A percentile compares a stretch with the other conserved stretches of the same genome.
These are phyloP conservation scores for Centropyge bicolor DNA, from an alignment of 2,797 vertebrate genomes.

Conservation along the genomic window DNA sequence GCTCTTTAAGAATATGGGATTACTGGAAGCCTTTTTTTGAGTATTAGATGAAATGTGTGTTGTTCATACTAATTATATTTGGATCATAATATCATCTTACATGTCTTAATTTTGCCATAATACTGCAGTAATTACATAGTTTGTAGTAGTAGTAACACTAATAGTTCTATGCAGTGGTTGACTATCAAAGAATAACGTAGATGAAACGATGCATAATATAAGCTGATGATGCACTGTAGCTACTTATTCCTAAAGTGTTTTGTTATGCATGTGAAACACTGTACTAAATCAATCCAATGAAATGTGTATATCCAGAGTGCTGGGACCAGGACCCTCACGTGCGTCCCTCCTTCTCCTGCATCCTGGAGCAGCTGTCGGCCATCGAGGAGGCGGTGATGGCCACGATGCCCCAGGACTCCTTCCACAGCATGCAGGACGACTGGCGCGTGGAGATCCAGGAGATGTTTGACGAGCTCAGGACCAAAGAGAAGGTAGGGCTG, in stretches of 20 bases:
- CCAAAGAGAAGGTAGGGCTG: constrained; percentile 93
- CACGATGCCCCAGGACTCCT: constrained; percentile 97
- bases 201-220: too few relatives aligned
- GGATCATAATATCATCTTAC: neutral
- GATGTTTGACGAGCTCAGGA: constrained; percentile 96
- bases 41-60: neutral
- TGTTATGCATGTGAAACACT: too few relatives aligned
- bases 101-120: neutral
- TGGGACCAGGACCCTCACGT: constrained; percentile 98
- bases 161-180: neutral
- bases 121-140: neutral
- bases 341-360: constrained; percentile 94
- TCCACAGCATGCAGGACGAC: constrained; percentile 99
- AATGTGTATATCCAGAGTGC: constrained; percentile 87
- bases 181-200: neutral
- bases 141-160: neutral
- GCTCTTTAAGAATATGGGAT: neutral
- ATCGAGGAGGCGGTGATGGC: constrained; percentile 94
- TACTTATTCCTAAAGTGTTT: too few relatives aligned
- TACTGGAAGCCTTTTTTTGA: neutral
- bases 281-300: neutral
- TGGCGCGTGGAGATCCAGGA: constrained; percentile 98
- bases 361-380: constrained; percentile 95
- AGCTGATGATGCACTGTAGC: too few relatives aligned
- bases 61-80: neutral